Evolutionary conservation across 2,888 invertebrate species (phyloP), one percentile per base, ranked within the genome.

Genomic region (Lasioglossum malachurum): DNA sequence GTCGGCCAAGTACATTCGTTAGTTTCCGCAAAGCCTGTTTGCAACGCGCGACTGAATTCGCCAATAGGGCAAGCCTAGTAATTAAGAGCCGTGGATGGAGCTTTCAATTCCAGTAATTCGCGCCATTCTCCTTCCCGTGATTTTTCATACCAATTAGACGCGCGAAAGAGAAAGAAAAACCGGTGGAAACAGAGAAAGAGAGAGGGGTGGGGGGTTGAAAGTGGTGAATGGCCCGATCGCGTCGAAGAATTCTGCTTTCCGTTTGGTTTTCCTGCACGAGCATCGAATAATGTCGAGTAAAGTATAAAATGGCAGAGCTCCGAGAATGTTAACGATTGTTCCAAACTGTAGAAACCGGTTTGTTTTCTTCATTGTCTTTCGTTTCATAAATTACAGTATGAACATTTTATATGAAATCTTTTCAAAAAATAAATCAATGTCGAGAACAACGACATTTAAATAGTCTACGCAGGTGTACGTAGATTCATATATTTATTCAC

Each of bases 1-100:
- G 49, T 90, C 83, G 85, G 87, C 87, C 88, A 87, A 90, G 90
- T 90, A 85, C 84, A 77, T 87, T 88, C 90, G 87, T 90, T 90
- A 88, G 84, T 82, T 87, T 41, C 76, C 73, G 57, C 67, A 80
- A 82, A 77, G 71, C 78, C 75, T 78, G 53, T 49, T 80, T 41
- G 72, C 72, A 80, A 90, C 85, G 84, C 88, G 79, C 84, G 83
- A 87, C 83, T 80, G 82, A 82, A 76, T 79, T 87, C 73, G 27
- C 75, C 84, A 81, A 90, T 90, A 88, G 84, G 78, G 79, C 64
- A 67, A 73, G 74, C 79, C 41, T 81, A 79, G 87, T 90, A 90
- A 90, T 90, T 90, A 90, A 88, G 83, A 83, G 86, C 75, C 84
- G 31, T 41, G 72, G 78, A 75, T 41, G 44, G 80, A 82, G 82